These are phyloP conservation scores for Falco berigora DNA, from an alignment of 2,797 vertebrate genomes.

Conservation along the genomic window DNA sequence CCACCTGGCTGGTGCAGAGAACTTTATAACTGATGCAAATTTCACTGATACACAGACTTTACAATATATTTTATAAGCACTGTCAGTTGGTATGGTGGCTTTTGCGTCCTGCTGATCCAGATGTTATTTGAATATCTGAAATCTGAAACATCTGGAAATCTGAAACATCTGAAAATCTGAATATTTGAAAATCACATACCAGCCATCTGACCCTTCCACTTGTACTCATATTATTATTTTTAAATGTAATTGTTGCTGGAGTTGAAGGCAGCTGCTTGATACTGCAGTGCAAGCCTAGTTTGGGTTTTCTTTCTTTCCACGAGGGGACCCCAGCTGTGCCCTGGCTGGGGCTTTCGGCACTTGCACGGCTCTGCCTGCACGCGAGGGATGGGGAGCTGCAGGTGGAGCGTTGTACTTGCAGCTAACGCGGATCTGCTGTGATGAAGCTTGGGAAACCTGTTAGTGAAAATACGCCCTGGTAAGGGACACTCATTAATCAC, in stretches of 20 bases:
- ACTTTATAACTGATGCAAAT: not conserved
- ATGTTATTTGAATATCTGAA: not conserved
- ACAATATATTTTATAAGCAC: not conserved
- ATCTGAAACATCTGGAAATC: too few relatives aligned
- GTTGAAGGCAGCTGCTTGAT: not conserved
- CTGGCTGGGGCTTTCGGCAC: not conserved
- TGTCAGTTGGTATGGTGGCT: not conserved
- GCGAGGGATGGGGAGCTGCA: not conserved
- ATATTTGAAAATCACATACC: not conserved
- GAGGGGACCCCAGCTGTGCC: not conserved
- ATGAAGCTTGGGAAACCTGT: not conserved
- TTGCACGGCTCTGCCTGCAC: not conserved
- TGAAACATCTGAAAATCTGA: too few relatives aligned
- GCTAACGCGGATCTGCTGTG: not conserved
- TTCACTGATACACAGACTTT: not conserved
- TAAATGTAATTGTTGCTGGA: not conserved
- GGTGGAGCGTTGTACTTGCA: not conserved
- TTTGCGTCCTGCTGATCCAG: fast-evolving
- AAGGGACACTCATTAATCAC: not conserved
- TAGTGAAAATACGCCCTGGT: not conserved
- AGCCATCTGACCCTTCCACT: not conserved
- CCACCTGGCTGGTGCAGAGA: not conserved
- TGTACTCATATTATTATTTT: not conserved
- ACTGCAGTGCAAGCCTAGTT: not conserved
- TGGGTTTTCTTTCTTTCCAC: not conserved